Base-by-base conservation (phyloP, 2,113 vertebrate genomes). In the Psilopsiagon aurifrons region DNA sequence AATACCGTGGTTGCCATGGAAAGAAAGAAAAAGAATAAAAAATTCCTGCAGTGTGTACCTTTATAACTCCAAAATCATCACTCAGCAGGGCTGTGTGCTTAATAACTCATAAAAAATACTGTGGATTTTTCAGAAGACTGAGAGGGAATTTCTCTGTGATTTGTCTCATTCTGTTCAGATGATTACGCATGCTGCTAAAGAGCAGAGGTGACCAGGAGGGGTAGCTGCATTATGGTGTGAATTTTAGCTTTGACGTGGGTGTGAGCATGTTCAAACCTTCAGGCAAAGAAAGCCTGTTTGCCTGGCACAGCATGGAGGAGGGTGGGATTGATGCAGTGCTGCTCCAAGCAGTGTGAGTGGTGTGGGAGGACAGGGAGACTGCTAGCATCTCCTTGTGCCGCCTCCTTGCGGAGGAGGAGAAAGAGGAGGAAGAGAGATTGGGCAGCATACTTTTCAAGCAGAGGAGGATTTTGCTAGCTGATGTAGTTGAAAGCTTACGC, bases 1-100 rank as follows among this genome's bases (percentile, higher is more conserved):
- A 5, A 51, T 83, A 70, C 71, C n/a, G 69, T 49, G 74, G 95
- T 97, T 97, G 91, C 97, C 95, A 97, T 97, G 95, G 94, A 74
- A 74, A 97, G 86, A 70, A 35, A 93, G 95, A 91, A 76, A 86
- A 93, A 77, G 68, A 84, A 91, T 60, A 83, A 92, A 95, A 97
- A 94, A 96, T 84, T 96, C 94, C 93, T 92, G 94, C 39, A 71
- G 94, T 0, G 46, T 91, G 77, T 95, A 97, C 92, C 89, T 96
- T 84, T 83, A 33, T 86, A 83, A 92, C 51, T 91, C 80, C 39
- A 92, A 96, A 97, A 95, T 93, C 86, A 92, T 90, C 41, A 28
- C 92, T 94, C 91, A 86, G 85, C 54, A 51, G 88, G 77, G 35
- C 57, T 95, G 81, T 93, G 52, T 83, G 90, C 94, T 96, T 95